Evolutionary conservation across 2,888 invertebrate genomes (phyloP).

Genomic region (Lochmaea capreae): DNA sequence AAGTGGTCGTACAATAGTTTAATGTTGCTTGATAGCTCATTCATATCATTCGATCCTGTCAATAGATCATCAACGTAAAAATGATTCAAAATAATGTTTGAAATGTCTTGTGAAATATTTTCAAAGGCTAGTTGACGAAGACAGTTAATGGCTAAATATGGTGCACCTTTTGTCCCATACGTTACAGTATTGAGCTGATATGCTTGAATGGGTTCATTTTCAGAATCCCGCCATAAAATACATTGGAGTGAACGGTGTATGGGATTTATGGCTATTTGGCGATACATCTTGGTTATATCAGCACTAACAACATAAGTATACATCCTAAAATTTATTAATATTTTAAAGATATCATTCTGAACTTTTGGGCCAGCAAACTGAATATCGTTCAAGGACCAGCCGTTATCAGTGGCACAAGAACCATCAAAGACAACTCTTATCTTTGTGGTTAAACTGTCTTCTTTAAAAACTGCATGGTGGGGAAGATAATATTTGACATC

Average conservation of each 20-base stretch:
- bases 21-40: too few relatives aligned
- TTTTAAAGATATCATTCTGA: constrained; percentile 22
- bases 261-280: constrained; percentile 7
- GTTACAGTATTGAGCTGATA: constrained; percentile 28
- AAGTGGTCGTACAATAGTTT: too few relatives aligned
- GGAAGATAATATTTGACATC: constrained; percentile 18
- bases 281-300: constrained; percentile 31
- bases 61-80: too few relatives aligned
- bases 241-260: not conserved
- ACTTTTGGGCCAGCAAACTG: constrained; percentile 22
- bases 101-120: too few relatives aligned
- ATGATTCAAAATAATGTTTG: too few relatives aligned
- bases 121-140: too few relatives aligned
- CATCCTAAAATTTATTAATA: constrained; percentile 13
- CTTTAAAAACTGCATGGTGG: constrained; percentile 13
- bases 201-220: too few relatives aligned
- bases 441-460: constrained; percentile 20
- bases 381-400: constrained; percentile 20
- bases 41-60: too few relatives aligned
- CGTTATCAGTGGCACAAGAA: constrained; percentile 6
- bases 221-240: constrained; percentile 2
- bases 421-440: constrained; percentile 16
- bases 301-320: constrained; percentile 22
- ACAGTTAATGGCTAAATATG: constrained; percentile 17
- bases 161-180: constrained; percentile 28